phyloP scores from a whole-genome alignment of 2,797 vertebrate genomes.

The Holocentrus rufus region DNA sequence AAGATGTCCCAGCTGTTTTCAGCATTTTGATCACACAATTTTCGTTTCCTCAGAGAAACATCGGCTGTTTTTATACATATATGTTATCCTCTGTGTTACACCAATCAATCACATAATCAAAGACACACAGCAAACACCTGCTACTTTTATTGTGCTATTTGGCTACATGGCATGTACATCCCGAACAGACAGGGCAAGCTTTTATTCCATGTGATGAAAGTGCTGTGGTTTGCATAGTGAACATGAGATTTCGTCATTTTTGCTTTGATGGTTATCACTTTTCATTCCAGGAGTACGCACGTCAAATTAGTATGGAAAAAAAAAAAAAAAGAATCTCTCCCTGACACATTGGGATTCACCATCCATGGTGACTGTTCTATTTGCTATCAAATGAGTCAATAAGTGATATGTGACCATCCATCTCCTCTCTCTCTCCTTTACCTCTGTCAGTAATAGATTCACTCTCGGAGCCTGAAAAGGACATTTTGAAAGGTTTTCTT shows the following conservation, averaged over 20 bases:
- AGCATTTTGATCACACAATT: slow-evolving; percentile 40
- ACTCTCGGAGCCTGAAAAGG: slow-evolving; percentile 42
- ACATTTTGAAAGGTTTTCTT: slow-evolving; percentile 62
- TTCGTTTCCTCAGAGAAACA: slow-evolving; percentile 37
- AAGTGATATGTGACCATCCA: slow-evolving; percentile 15
- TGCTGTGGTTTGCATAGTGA: not conserved
- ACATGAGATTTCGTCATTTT: not conserved
- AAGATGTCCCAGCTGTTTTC: slow-evolving; percentile 60
- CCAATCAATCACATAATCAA: slow-evolving; percentile 37
- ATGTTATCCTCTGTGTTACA: slow-evolving; percentile 17
- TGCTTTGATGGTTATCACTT: slow-evolving; percentile 19
- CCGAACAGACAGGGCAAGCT: not conserved
- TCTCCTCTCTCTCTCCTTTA: slow-evolving; percentile 40
- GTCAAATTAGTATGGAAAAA: slow-evolving; percentile 1
- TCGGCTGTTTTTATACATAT: slow-evolving; percentile 37
- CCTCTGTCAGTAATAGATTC: slow-evolving; percentile 43
- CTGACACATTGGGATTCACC: not conserved
- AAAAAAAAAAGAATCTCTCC: not conserved
- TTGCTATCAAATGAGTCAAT: slow-evolving; percentile 21
- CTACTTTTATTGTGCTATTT: slow-evolving; percentile 14
- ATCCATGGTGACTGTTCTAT: slow-evolving; percentile 21
- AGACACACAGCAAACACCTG: slow-evolving; percentile 40
- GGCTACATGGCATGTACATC: not conserved
- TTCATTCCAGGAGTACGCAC: slow-evolving; percentile 20
- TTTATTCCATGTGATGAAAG: not conserved